Base-by-base conservation (phyloP, 2,888 invertebrate genomes). In the Chalcis sispes region DNA sequence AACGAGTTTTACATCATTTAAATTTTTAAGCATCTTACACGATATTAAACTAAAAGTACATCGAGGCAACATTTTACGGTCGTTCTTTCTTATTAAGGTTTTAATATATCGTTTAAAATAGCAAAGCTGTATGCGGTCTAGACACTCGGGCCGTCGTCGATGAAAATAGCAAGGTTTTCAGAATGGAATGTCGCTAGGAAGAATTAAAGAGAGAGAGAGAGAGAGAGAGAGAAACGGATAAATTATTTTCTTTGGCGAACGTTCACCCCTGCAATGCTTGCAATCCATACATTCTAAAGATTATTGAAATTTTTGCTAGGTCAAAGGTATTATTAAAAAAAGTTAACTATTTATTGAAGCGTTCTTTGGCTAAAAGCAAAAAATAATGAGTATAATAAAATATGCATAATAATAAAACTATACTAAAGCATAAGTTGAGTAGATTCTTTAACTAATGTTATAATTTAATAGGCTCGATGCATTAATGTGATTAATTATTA, bases 111-210 rank as follows among this genome's bases (percentile, higher is more conserved):
- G 79, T 80, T 81, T 76, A 84, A 82, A 86, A 86, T 86, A 86
- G 82, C 79, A 75, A 8, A 29, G 42, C 48, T 74, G 52, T 74
- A 69, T 81, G 75, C 77, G 80, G 84, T 86, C 85, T 85, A 87
- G 84, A 85, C 84, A 80, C 71, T 70, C 75, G 70, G 72, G 77
- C 79, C 65, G 65, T 81, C 83, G 82, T 79, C 82, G 83, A 85
- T 85, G 81, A 81, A 85, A 86, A 86, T 87, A 86, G 83, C 82
- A 59, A 42, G 74, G 72, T 73, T 77, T 81, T 72, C 72, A 74
- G 72, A 52, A 18, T 10, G 59, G 67, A 71, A 74, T 62, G 46
- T 70, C 66, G 59, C 48, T 75, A 67, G 75, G 46, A 48, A 48
- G 65, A 61, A 69, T 73, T 42, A 66, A 73, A 61, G 40, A 61